Conservation (phyloP, 1,140 invertebrate species). For the Meteorus sp. region DNA sequence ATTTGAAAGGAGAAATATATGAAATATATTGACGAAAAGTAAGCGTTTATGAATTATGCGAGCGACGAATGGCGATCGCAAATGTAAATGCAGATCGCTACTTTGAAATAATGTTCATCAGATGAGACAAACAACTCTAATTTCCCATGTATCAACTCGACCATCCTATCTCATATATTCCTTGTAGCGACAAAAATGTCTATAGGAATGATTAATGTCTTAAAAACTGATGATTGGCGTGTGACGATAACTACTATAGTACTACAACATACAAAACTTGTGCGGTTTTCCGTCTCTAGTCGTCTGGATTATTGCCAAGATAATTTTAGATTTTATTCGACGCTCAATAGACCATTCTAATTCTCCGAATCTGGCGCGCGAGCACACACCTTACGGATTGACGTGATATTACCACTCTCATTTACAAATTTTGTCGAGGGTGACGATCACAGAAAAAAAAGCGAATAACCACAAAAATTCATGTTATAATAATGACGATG, state of each 20-base stretch:
- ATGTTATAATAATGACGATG: too few species aligned
- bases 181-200: too few species aligned
- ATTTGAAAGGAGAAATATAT: too few species aligned
- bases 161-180: too few species aligned
- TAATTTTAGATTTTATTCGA: slow-evolving; percentile 49
- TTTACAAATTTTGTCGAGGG: slow-evolving; percentile 14
- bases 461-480: not conserved
- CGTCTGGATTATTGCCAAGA: slow-evolving; percentile 44
- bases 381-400: slow-evolving; percentile 8
- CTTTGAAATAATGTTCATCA: too few species aligned
- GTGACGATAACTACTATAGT: slow-evolving; percentile 25
- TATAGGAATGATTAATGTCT: not conserved
- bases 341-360: slow-evolving; percentile 45
- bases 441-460: slow-evolving; percentile 3
- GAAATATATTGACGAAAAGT: too few species aligned
- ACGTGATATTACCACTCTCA: slow-evolving; percentile 30
- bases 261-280: slow-evolving; percentile 21
- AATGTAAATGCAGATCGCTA: too few species aligned
- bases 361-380: slow-evolving; percentile 37
- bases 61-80: too few species aligned
- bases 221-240: slow-evolving; percentile 25
- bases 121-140: too few species aligned
- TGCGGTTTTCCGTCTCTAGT: slow-evolving; percentile 35
- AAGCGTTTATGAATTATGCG: too few species aligned
- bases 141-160: too few species aligned